Evolutionary conservation across 30 jellyfish, hydroid and myxozoan species (phyloP).

Genomic region (Aurelia sp.): DNA sequence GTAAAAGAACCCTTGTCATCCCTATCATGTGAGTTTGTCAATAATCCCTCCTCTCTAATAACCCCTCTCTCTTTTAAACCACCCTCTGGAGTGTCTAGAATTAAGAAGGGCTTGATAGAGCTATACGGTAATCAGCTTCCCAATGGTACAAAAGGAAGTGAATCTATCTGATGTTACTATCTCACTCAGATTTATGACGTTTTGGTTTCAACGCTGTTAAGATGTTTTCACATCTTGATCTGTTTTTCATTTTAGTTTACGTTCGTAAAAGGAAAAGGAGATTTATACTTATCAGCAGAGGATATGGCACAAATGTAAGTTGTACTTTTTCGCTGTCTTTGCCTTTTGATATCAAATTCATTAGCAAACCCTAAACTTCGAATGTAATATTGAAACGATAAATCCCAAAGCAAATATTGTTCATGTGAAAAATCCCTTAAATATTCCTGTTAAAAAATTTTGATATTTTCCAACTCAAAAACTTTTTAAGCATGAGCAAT

Average conservation of each 20-base stretch:
- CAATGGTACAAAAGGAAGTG: no score
- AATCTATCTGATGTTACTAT: no score
- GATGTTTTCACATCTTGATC: background rate
- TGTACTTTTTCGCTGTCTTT: background rate
- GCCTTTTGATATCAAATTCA: background rate
- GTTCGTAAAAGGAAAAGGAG: conserved; percentile 77
- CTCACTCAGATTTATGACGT: background rate
- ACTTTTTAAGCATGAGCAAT: background rate
- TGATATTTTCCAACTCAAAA: background rate
- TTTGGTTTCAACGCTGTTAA: background rate
- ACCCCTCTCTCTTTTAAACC: no score
- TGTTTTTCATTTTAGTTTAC: conserved; percentile 49
- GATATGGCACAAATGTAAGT: conserved; percentile 64
- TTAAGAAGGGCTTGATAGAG: no score
- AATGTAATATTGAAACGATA: background rate
- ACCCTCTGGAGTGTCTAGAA: no score
- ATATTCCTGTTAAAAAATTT: background rate
- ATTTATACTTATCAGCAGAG: conserved; percentile 59
- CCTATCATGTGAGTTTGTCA: no score
- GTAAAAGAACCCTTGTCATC: no score
- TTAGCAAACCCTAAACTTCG: background rate
- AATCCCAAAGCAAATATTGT: no score
- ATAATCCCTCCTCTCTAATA: no score
- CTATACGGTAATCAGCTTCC: no score
- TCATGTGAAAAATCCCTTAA: no score